Percentiles rank a stretch among this genome's conserved stretches.
phyloP scores from a whole-genome alignment of 1,140 invertebrate genomes.

The Nephila pilipes region DNA sequence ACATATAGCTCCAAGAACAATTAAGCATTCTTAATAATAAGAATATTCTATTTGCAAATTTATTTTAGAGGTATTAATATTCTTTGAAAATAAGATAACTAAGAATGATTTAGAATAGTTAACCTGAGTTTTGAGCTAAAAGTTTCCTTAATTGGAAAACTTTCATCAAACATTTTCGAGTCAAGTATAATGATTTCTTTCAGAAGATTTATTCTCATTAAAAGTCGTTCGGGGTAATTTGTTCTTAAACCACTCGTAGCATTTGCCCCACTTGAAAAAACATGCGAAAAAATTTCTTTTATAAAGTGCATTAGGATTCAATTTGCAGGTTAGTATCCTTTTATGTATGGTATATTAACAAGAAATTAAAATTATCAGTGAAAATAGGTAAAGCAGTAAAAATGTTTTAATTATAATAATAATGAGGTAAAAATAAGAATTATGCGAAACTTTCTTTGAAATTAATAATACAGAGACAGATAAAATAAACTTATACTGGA shows the following conservation, averaged over 20 bases:
- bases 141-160: neutral
- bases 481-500: too few species aligned
- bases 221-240: neutral
- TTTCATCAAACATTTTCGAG: neutral
- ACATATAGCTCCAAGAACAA: too few species aligned
- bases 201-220: neutral
- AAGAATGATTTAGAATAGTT: too few species aligned
- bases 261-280: neutral
- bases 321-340: neutral
- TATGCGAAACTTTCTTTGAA: too few species aligned
- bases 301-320: neutral
- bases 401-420: neutral
- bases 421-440: neutral
- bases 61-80: too few species aligned
- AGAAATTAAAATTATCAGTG: neutral
- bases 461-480: too few species aligned
- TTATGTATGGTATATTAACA: neutral
- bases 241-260: conserved; percentile 6
- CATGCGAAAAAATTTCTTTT: neutral
- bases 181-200: neutral
- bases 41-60: too few species aligned
- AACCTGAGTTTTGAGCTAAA: neutral
- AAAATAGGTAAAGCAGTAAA: neutral
- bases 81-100: too few species aligned
- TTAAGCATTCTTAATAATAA: too few species aligned